Evolutionary conservation across 2,113 vertebrate species (phyloP).

Genomic region (Caracal caracal): DNA sequence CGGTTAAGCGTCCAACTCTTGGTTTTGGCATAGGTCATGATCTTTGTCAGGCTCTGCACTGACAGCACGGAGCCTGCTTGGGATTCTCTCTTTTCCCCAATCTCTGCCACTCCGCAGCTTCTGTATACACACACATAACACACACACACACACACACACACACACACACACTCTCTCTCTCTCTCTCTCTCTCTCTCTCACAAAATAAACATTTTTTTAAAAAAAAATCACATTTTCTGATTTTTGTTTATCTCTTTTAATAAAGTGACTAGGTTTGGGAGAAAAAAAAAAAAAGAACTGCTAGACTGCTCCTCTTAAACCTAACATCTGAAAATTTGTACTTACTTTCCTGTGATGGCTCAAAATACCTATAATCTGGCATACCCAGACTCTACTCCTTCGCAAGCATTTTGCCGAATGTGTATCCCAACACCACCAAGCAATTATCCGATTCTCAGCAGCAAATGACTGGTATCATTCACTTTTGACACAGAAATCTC

Average conservation of each 20-base stretch:
- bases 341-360: not conserved
- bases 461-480: not conserved
- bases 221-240: not conserved
- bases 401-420: not conserved
- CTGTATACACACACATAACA: no score
- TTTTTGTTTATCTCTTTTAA: not conserved
- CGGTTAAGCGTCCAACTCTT: no score
- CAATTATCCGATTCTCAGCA: not conserved
- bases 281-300: not conserved
- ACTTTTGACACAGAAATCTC: not conserved
- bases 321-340: not conserved
- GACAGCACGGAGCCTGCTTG: no score
- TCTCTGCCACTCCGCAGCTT: no score
- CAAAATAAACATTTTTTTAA: no score
- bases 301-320: slow-evolving; percentile 18
- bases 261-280: not conserved
- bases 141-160: no score
- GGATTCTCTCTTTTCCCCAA: no score
- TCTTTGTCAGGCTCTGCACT: no score
- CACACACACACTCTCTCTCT: no score
- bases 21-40: no score
- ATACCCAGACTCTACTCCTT: not conserved
- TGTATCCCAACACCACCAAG: not conserved
- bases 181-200: no score
- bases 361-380: slow-evolving; percentile 29